Evolutionary conservation across 92 coral and sea anemone species (phyloP), one percentile per base, ranked within the genome.

Genomic region (Ricordea florida): DNA sequence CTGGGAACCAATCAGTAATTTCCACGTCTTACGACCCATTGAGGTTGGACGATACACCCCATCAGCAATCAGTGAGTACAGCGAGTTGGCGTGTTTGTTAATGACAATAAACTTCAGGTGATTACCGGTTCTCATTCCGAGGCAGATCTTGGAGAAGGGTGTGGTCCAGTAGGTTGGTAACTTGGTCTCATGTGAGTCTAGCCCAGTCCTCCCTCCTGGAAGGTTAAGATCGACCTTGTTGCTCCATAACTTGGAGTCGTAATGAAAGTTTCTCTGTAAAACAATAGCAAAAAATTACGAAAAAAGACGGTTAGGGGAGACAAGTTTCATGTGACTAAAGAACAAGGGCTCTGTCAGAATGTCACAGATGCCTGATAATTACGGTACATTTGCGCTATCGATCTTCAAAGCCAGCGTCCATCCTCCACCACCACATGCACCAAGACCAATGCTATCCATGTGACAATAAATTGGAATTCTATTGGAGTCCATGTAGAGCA

Each of bases 141-240:
- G 42, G 63, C 83, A 77, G 21, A 77, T 49, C 33, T 22, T 53
- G 21, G 70, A 42, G 29, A 77, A 77, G 31, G 83, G 49, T 13
- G 71, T 62, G 63, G 40, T 58, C 29, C 74, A 77, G 75, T 50
- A 77, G 14, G 83, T 64, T 11, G 60, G 65, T 6, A 77, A 53
- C 26, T 77, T 77, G 11, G 68, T 65, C 26, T 77, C 83, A 18
- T 38, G 47, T 6, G 15, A 0, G 50, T 77, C 67, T 41, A 65
- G 49, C 18, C 46, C 74, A 29, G 75, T 57, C 49, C 14, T 42
- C 17, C 56, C 66, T 2, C 66, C 75, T 0, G 17, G 30, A 14
- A 34, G 11, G 30, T 76, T 66, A 68, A 37, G 31, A 17, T 28
- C 13, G 0, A 27, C 24, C 3, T 38, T 78, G 55, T 52, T 27